Evolutionary conservation across 1,140 invertebrate genomes (phyloP).

Genomic region (Bombus difficillimus): DNA sequence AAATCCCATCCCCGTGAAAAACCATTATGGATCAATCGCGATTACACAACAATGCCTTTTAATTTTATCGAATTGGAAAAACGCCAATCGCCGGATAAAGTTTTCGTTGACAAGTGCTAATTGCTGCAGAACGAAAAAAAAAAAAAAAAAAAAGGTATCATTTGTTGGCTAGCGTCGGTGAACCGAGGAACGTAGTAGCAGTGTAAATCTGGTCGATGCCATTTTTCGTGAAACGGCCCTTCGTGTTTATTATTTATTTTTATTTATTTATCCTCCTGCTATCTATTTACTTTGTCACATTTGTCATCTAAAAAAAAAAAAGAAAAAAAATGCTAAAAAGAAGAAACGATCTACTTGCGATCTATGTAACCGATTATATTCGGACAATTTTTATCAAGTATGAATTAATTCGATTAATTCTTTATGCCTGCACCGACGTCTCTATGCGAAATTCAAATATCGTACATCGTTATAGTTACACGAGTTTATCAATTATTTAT

Average conservation of each 20-base stretch:
- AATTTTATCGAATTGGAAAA: not conserved
- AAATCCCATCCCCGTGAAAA: not conserved
- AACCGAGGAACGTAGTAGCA: not conserved
- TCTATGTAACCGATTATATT: no score
- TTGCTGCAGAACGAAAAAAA: not conserved
- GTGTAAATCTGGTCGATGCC: not conserved
- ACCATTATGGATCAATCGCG: conserved; percentile 1
- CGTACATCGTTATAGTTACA: no score
- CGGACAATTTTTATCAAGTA: no score
- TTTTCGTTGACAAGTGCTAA: not conserved
- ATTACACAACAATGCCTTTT: not conserved
- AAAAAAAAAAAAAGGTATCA: not conserved
- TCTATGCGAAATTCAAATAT: no score
- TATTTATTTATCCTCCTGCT: not conserved
- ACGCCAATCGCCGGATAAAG: not conserved
- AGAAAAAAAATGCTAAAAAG: no score
- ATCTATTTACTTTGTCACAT: no score
- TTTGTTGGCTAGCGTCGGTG: not conserved
- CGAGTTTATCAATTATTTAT: no score
- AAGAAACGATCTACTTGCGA: accelerated
- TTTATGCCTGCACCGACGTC: no score
- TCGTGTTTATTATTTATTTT: not conserved
- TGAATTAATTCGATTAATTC: not conserved
- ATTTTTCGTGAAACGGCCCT: not conserved
- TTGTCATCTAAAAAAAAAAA: no score